Percentiles rank a stretch among this genome's conserved stretches.
Conservation (phyloP, 53 echinoderm and acorn worm genomes). For the Paracentrotus lividus region DNA sequence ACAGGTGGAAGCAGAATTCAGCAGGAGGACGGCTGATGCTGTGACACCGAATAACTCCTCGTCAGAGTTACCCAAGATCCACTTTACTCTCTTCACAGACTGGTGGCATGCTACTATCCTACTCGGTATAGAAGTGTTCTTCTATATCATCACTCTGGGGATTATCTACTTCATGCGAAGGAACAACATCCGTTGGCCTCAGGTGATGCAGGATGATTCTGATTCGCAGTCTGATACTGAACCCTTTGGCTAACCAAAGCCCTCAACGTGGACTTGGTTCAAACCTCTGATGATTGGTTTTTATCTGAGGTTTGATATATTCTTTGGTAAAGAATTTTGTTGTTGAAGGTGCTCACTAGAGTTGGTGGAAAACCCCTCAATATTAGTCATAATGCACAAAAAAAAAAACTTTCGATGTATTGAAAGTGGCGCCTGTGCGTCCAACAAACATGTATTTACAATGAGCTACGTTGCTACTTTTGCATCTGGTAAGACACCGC, state of each 20-base stretch:
- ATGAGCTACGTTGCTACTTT: too few relatives aligned
- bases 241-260: not conserved
- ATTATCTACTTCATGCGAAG: conserved; percentile 65
- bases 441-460: too few relatives aligned
- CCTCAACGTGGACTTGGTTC: not conserved
- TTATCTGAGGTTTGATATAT: too few relatives aligned
- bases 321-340: too few relatives aligned
- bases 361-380: too few relatives aligned
- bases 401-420: too few relatives aligned
- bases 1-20: not conserved
- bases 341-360: too few relatives aligned
- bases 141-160: conserved; percentile 58
- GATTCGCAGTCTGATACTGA: conserved; percentile 61
- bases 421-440: too few relatives aligned
- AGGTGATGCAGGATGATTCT: conserved; percentile 41
- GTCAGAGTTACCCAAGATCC: conserved; percentile 58
- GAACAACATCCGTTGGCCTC: conserved; percentile 60
- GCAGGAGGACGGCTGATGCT: not conserved
- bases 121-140: conserved; percentile 50
- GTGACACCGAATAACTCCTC: not conserved
- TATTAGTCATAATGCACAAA: too few relatives aligned
- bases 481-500: too few relatives aligned
- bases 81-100: conserved; percentile 63
- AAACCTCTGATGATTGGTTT: too few relatives aligned
- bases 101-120: conserved; percentile 66